Evolutionary conservation across 2,888 invertebrate species (phyloP), one percentile per base, ranked within the genome.

Genomic region (Lasioglossum calceatum): DNA sequence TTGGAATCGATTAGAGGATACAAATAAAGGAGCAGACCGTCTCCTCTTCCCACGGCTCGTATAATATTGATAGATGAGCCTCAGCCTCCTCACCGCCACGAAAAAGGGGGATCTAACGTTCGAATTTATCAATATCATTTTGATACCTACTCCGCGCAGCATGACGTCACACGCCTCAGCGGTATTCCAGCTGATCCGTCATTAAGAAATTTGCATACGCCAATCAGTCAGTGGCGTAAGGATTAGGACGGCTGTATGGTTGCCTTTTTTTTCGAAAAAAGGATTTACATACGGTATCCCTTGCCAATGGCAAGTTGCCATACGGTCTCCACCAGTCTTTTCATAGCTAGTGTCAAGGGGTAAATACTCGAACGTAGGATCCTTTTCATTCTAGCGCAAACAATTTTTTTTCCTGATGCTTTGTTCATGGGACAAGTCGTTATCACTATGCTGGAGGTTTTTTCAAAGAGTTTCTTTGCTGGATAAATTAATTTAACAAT

Each of bases 11-110:
- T 90, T 88, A 88, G 88, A 88, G 80, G 42, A 67, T 54, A 72
- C 64, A 86, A 90, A 87, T 87, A 89, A 87, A 89, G 76, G 73
- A 82, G 76, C 76, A 73, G 82, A 73, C 84, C 81, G 79, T 85
- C 82, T 81, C 84, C 76, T 86, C 85, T 92, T 94, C 92, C 89
- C 91, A 92, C 92, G 91, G 91, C 83, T 89, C 87, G 88, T 89
- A 92, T 94, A 93, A 94, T 93, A 92, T 92, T 94, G 94, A 94
- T 93, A 91, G 93, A 94, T 94, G 93, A 93, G 90, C 91, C 90
- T 90, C 88, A 87, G 79, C 88, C 77, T 85, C 84, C 86, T 87
- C 82, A n/a, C 80, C 78, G 86, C 82, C 76, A 84, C 75, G 80
- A 88, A 89, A 82, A 87, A 84, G 86, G 85, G 87, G 88, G 84